phyloP scores from a whole-genome alignment of 2,888 invertebrate genomes.

The Drosophila parthenogenetica region DNA sequence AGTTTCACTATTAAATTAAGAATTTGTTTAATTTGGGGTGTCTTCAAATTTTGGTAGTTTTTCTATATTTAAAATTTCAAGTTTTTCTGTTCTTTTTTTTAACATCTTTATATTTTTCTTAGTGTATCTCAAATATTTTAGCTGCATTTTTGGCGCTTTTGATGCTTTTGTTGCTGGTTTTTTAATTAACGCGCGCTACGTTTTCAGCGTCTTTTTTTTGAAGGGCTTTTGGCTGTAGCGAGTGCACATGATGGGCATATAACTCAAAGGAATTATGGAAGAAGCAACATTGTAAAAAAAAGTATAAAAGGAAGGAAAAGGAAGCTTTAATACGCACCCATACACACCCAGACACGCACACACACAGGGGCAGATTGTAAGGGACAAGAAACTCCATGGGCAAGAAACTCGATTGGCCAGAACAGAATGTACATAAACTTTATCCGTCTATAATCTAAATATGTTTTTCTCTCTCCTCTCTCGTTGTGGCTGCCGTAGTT shows the following conservation, averaged over 20 bases:
- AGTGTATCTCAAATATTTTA: slow-evolving; percentile 47
- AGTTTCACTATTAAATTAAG: not conserved
- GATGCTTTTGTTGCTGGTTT: slow-evolving; percentile 54
- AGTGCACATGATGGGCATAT: slow-evolving; percentile 72
- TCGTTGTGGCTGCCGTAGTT: slow-evolving; percentile 44
- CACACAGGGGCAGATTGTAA: not conserved
- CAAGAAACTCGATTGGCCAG: slow-evolving; percentile 36
- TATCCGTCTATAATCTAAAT: slow-evolving; percentile 81
- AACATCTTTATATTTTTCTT: not conserved
- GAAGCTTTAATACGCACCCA: slow-evolving; percentile 21
- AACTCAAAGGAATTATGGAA: slow-evolving; percentile 77
- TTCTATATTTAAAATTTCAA: not conserved
- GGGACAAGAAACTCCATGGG: slow-evolving; percentile 29
- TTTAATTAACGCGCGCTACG: slow-evolving; percentile 79
- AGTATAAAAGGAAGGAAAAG: slow-evolving; percentile 8
- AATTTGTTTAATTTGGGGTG: not conserved
- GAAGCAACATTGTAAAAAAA: slow-evolving; percentile 38
- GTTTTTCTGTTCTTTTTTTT: not conserved
- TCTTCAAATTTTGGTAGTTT: too few relatives aligned
- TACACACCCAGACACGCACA: slow-evolving; percentile 22
- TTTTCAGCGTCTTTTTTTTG: slow-evolving; percentile 64
- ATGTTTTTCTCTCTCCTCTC: slow-evolving; percentile 60
- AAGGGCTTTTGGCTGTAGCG: slow-evolving; percentile 39
- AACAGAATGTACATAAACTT: slow-evolving; percentile 76
- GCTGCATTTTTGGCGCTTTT: slow-evolving; percentile 77